A percentile compares a stretch with the other conserved stretches of the same genome.
phyloP scores from a whole-genome alignment of 1,140 invertebrate species.

The Ectropis grisescens region DNA sequence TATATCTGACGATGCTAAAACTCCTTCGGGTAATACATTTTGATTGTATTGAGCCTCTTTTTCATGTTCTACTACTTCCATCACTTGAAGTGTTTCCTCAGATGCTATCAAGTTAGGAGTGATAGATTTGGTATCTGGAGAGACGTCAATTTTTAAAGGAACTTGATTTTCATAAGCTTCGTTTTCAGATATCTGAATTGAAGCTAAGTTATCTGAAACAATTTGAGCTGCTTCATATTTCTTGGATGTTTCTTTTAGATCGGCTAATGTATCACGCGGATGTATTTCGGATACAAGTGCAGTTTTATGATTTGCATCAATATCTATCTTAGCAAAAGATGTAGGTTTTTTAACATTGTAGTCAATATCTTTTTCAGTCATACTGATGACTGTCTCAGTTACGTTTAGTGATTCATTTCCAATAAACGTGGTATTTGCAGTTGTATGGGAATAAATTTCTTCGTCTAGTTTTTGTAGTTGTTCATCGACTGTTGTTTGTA shows the following conservation, averaged over 20 bases:
- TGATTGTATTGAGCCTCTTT: slow-evolving; percentile 36
- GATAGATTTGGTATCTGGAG: slow-evolving; percentile 28
- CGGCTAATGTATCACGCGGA: slow-evolving; percentile 24
- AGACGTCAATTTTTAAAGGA: slow-evolving; percentile 14
- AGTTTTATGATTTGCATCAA: slow-evolving; percentile 39
- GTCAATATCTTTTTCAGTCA: slow-evolving; percentile 22
- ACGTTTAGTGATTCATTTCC: slow-evolving; percentile 44
- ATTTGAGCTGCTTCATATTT: slow-evolving; percentile 30
- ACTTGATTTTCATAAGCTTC: slow-evolving; percentile 38
- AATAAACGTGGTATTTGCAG: slow-evolving; percentile 23
- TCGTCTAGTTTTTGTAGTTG: slow-evolving; percentile 28
- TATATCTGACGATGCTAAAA: slow-evolving; percentile 24
- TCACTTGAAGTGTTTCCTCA: slow-evolving; percentile 28
- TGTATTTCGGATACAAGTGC: slow-evolving; percentile 35
- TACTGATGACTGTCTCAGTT: slow-evolving; percentile 31
- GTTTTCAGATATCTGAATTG: slow-evolving; percentile 38
- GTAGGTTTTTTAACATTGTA: slow-evolving; percentile 8
- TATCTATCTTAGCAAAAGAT: slow-evolving; percentile 28
- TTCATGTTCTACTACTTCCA: slow-evolving; percentile 39
- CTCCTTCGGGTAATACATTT: slow-evolving; percentile 11
- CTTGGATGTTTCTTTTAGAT: slow-evolving; percentile 13
- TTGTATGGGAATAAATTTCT: slow-evolving; percentile 13
- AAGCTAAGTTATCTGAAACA: slow-evolving; percentile 19
- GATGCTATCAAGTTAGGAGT: slow-evolving; percentile 23
- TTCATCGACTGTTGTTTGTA: slow-evolving; percentile 40